These are phyloP conservation scores for Rousettus madagascariensis DNA, from an alignment of 2,797 vertebrate species.

Conservation along the genomic window DNA sequence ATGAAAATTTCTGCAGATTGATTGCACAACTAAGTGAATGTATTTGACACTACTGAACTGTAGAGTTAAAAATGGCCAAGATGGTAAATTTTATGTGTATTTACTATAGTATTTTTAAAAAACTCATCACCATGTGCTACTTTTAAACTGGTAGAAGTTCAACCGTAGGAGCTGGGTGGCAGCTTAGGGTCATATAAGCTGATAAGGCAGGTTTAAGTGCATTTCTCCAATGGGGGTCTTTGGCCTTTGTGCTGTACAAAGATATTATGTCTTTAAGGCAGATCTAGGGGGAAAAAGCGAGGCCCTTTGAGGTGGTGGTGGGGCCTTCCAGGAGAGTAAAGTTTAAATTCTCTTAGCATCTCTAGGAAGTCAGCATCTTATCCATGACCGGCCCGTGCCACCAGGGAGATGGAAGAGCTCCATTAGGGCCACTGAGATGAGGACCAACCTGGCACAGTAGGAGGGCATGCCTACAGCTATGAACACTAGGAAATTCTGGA, in stretches of 20 bases:
- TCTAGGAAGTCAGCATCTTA: not conserved
- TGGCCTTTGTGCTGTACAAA: not conserved
- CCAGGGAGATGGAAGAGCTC: not conserved
- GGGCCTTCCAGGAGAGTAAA: not conserved
- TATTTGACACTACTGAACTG: not conserved
- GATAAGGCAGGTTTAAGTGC: not conserved
- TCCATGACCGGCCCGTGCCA: not conserved
- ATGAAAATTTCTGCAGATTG: not conserved
- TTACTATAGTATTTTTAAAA: not conserved
- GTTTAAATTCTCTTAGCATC: not conserved
- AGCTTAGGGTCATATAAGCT: not conserved
- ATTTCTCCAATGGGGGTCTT: not conserved
- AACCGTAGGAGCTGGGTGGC: not conserved
- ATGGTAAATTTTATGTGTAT: not conserved
- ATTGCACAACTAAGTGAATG: not conserved
- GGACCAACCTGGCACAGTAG: not conserved
- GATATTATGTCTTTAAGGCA: not conserved
- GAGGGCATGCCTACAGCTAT: fast-evolving
- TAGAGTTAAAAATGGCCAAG: not conserved
- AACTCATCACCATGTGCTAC: not conserved
- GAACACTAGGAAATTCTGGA: not conserved
- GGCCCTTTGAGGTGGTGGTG: not conserved
- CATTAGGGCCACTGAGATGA: too few species aligned
- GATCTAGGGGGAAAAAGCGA: not conserved
- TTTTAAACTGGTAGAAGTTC: not conserved